A percentile compares a stretch with the other conserved stretches of the same genome.
phyloP scores from a whole-genome alignment of 2,113 vertebrate species.

The Oryzias celebensis region DNA sequence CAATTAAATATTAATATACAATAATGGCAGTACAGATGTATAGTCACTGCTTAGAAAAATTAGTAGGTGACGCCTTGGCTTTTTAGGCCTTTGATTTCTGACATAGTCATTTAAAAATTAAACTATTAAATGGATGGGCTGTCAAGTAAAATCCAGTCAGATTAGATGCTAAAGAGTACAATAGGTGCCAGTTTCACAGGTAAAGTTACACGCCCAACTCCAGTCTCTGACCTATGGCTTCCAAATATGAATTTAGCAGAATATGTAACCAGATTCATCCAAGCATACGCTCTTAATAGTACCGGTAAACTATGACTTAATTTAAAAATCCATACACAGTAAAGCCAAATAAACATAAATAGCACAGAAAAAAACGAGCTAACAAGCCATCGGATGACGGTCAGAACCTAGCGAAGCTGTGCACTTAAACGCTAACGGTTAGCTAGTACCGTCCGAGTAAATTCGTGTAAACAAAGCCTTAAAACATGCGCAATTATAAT shows the following conservation, averaged over 20 bases:
- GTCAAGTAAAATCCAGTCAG: constrained; percentile 26
- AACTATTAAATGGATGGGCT: constrained; percentile 22
- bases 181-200: constrained; percentile 32
- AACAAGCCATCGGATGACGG: constrained; percentile 24
- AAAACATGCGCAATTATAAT: too few relatives aligned
- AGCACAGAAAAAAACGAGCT: constrained; percentile 14
- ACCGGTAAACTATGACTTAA: too few relatives aligned
- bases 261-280: background rate
- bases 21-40: constrained; percentile 46
- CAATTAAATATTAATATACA: constrained; percentile 1
- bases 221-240: constrained; percentile 8
- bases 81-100: constrained; percentile 58
- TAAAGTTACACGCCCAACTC: constrained; percentile 49
- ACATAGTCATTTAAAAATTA: background rate
- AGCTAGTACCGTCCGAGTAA: constrained; percentile 20
- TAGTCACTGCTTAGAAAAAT: constrained; percentile 34
- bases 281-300: background rate
- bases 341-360: too few relatives aligned
- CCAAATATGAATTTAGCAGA: constrained; percentile 9
- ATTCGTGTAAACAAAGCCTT: constrained; percentile 6
- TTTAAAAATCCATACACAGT: too few relatives aligned
- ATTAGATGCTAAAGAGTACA: constrained; percentile 52
- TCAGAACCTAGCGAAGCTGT: constrained; percentile 47
- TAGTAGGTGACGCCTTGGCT: constrained; percentile 53
- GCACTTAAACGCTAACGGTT: constrained; percentile 41